Conservation (phyloP, 2,888 invertebrate genomes). For the Cerastis rubricosa region DNA sequence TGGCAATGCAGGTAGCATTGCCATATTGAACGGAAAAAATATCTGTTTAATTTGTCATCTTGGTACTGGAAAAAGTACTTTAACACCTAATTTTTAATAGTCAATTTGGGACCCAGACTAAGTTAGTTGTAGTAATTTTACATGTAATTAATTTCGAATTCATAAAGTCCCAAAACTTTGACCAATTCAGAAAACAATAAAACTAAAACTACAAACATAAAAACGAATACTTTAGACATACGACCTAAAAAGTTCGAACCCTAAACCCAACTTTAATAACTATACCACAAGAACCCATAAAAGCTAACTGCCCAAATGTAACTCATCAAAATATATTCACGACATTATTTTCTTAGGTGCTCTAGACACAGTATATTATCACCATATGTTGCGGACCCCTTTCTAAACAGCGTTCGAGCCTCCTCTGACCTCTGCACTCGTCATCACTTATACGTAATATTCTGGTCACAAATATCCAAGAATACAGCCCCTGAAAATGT, state of each 20-base stretch:
- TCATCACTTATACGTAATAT: slow-evolving; percentile 71
- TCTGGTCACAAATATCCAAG: slow-evolving; percentile 65
- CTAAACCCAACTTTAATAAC: slow-evolving; percentile 58
- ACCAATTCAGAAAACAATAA: slow-evolving; percentile 20
- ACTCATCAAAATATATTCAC: slow-evolving; percentile 63
- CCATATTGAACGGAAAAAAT: too few species aligned
- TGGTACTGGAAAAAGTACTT: not conserved
- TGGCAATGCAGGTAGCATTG: not conserved
- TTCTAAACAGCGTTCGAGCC: slow-evolving; percentile 53
- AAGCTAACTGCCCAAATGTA: slow-evolving; percentile 44
- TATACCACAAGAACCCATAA: slow-evolving; percentile 28
- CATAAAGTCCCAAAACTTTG: slow-evolving; percentile 22
- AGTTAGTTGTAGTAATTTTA: not conserved
- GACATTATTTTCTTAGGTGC: slow-evolving; percentile 59
- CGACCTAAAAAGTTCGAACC: slow-evolving; percentile 31
- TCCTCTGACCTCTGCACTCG: slow-evolving; percentile 70
- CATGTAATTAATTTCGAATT: slow-evolving; percentile 19
- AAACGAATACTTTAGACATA: slow-evolving; percentile 45
- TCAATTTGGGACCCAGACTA: not conserved
- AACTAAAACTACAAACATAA: slow-evolving; percentile 47
- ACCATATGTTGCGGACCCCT: slow-evolving; percentile 63
- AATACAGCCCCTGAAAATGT: slow-evolving; percentile 24
- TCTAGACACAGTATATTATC: slow-evolving; percentile 60
- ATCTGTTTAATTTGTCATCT: too few species aligned
- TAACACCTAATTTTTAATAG: not conserved